Evolutionary conservation across 37 sponge, comb jelly and placozoan genomes (phyloP).

Genomic region (Theonella swinhoei): DNA sequence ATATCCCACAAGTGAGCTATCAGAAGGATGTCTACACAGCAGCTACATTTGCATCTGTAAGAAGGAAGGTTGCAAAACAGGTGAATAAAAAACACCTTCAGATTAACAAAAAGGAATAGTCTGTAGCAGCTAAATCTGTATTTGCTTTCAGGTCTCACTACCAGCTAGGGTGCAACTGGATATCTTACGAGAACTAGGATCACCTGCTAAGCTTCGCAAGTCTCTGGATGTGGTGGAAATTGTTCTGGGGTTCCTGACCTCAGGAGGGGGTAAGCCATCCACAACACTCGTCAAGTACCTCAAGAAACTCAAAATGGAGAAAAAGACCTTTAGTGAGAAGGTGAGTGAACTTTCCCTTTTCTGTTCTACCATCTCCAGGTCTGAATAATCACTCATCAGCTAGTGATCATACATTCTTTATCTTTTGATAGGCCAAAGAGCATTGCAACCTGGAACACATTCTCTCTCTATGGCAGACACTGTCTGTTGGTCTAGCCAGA

Average conservation of each 20-base stretch:
- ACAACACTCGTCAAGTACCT: constrained; percentile 50
- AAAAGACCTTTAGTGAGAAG: constrained; percentile 18
- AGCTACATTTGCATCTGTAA: constrained; percentile 42
- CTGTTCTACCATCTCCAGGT: not conserved
- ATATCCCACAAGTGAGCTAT: constrained; percentile 57
- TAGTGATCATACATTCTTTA: not conserved
- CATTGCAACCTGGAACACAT: constrained; percentile 37
- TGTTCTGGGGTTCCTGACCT: constrained; percentile 64
- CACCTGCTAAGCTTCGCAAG: constrained; percentile 40
- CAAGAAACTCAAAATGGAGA: constrained; percentile 53
- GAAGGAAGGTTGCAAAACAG: constrained; percentile 33
- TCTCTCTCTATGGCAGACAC: constrained; percentile 44
- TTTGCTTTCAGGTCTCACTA: constrained; percentile 19
- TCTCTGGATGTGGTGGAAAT: constrained; percentile 63
- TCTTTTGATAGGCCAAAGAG: constrained; percentile 10
- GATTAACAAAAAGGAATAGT: no score
- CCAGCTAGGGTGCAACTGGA: constrained; percentile 30
- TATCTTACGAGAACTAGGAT: constrained; percentile 40
- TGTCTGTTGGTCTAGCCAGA: constrained; percentile 41
- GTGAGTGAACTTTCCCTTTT: not conserved
- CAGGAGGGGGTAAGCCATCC: constrained; percentile 45
- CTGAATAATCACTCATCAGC: no score
- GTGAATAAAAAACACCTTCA: not conserved
- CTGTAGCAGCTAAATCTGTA: not conserved
- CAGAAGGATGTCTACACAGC: constrained; percentile 38